phyloP scores from a whole-genome alignment of 2,797 vertebrate species.

The Ctenosaura bakeri region DNA sequence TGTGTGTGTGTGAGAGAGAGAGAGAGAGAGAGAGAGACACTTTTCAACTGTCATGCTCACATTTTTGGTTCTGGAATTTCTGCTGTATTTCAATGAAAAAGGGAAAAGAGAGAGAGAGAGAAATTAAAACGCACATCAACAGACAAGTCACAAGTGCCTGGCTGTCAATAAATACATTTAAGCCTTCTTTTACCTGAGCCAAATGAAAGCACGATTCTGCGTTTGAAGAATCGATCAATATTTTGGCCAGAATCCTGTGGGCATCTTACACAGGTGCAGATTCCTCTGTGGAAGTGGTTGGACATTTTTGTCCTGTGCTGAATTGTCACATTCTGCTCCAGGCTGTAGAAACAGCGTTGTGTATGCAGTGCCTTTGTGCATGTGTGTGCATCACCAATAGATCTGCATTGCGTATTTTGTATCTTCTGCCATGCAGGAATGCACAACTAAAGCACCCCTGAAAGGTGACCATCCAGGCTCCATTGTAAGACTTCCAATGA shows the following conservation, averaged over 20 bases:
- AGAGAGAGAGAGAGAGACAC: background rate
- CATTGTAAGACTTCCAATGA: too few relatives aligned
- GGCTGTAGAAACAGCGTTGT: too few relatives aligned
- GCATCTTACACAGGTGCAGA: too few relatives aligned
- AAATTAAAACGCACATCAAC: background rate
- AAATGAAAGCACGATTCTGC: conserved; percentile 23
- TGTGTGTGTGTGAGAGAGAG: background rate
- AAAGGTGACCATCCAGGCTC: too few relatives aligned
- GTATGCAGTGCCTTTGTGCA: too few relatives aligned
- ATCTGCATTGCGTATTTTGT: too few relatives aligned
- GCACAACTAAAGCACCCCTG: too few relatives aligned
- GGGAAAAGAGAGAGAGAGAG: conserved; percentile 25
- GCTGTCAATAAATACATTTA: conserved; percentile 11
- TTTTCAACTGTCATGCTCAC: conserved; percentile 16
- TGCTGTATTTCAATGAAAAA: conserved; percentile 41
- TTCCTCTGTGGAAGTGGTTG: too few relatives aligned
- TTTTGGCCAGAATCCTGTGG: background rate
- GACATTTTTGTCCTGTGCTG: too few relatives aligned
- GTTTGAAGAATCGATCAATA: background rate
- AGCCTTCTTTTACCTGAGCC: background rate
- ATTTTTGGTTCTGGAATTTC: conserved; percentile 59
- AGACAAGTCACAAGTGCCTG: conserved; percentile 6
- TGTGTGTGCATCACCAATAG: too few relatives aligned
- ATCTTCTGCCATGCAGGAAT: too few relatives aligned
- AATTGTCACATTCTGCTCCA: too few relatives aligned